A percentile compares a stretch with the other conserved stretches of the same genome.
These are phyloP conservation scores for Caenorhabditis parvicauda DNA, from an alignment of 2,888 invertebrate genomes.

Conservation along the genomic window DNA sequence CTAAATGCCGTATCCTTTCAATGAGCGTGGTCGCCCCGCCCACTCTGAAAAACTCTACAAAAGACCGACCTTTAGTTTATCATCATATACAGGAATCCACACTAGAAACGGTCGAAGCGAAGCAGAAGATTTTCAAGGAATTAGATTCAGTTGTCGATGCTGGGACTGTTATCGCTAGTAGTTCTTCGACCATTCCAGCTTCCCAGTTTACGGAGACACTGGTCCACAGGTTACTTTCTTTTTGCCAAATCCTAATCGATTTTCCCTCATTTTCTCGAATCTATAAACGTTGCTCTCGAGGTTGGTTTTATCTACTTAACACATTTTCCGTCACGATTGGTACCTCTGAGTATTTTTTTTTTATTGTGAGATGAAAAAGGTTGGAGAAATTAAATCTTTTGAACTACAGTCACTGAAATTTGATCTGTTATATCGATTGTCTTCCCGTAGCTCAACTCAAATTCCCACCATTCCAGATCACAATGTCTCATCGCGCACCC, in stretches of 20 bases:
- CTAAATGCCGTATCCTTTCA: no score
- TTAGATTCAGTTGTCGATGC: slow-evolving; percentile 69
- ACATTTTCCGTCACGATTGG: no score
- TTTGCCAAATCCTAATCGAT: neutral
- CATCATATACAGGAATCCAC: slow-evolving; percentile 80
- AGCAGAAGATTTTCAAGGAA: slow-evolving; percentile 75
- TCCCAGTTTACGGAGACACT: slow-evolving; percentile 81
- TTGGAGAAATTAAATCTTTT: no score
- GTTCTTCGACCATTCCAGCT: slow-evolving; percentile 87
- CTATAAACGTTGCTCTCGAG: no score
- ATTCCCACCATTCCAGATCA: slow-evolving; percentile 17
- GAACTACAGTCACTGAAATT: no score
- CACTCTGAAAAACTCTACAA: no score
- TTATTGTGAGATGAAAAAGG: no score
- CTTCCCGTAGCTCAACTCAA: neutral
- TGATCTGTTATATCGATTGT: neutral
- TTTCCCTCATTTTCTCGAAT: no score
- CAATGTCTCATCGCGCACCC: slow-evolving; percentile 63
- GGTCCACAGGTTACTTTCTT: slow-evolving; percentile 69
- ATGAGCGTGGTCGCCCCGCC: no score
- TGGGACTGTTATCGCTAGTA: slow-evolving; percentile 76
- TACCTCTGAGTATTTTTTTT: no score
- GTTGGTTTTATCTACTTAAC: no score
- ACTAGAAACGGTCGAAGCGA: slow-evolving; percentile 82
- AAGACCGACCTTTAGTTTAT: no score